phyloP scores from a whole-genome alignment of 2,113 vertebrate genomes.

The rat (Rattus norvegicus) region DNA sequence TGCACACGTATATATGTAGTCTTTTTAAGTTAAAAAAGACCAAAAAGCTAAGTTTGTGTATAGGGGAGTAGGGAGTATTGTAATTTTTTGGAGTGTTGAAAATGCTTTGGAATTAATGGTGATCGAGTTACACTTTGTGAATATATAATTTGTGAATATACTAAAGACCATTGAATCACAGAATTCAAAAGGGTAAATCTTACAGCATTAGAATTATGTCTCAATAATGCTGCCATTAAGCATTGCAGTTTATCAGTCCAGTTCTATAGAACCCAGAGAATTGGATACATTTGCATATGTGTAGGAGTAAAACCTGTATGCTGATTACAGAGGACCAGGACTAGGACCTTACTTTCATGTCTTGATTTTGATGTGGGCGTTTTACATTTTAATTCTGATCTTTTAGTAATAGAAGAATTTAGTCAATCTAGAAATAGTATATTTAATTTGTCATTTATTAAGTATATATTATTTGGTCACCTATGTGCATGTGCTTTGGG shows the following conservation, averaged over 20 bases:
- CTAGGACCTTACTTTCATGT: slow-evolving; percentile 22
- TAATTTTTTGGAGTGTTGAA: slow-evolving; percentile 15
- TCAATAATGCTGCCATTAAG: slow-evolving; percentile 42
- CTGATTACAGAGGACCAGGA: not conserved
- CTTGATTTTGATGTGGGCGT: slow-evolving; percentile 60
- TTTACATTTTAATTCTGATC: slow-evolving; percentile 55
- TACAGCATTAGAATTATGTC: slow-evolving; percentile 34
- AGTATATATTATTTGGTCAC: slow-evolving; percentile 39
- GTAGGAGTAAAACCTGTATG: not conserved
- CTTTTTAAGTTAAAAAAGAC: not conserved
- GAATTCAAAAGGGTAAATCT: slow-evolving; percentile 30
- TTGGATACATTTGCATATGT: slow-evolving; percentile 14
- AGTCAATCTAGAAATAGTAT: slow-evolving; percentile 56
- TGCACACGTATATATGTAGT: not conserved
- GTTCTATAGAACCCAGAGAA: slow-evolving; percentile 25
- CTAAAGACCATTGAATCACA: slow-evolving; percentile 8
- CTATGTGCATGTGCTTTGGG: not conserved
- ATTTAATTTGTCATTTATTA: slow-evolving; percentile 37
- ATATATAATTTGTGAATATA: not conserved
- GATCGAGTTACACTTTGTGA: slow-evolving; percentile 4
- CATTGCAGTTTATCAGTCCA: not conserved
- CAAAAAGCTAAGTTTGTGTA: not conserved
- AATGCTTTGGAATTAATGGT: slow-evolving; percentile 40
- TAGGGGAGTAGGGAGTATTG: not conserved
- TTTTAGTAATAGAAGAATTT: slow-evolving; percentile 57